A percentile compares a stretch with the other conserved stretches of the same genome.
Evolutionary conservation across 2,888 invertebrate species (phyloP).

Genomic region (Drosophila kanekoi): DNA sequence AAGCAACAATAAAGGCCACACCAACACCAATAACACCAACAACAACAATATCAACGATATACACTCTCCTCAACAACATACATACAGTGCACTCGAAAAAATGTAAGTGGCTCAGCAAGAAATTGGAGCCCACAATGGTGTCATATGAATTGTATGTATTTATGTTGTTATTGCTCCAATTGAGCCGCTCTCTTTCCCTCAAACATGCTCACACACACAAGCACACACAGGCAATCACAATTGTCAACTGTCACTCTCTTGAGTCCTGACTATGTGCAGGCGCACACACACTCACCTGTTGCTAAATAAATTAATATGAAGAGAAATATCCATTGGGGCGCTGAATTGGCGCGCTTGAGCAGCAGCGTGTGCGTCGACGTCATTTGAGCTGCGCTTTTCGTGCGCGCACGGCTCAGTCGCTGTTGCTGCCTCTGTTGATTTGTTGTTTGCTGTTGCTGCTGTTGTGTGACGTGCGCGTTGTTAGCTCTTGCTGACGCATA

Average conservation of each 20-base stretch:
- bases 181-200: slow-evolving; percentile 34
- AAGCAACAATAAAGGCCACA: slow-evolving; percentile 22
- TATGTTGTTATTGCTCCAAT: slow-evolving; percentile 25
- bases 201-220: slow-evolving; percentile 20
- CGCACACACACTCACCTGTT: slow-evolving; percentile 75
- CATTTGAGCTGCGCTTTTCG: slow-evolving; percentile 75
- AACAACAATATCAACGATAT: slow-evolving; percentile 25
- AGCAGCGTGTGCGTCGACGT: slow-evolving; percentile 50
- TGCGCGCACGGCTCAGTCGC: slow-evolving; percentile 70
- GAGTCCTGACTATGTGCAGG: slow-evolving; percentile 26
- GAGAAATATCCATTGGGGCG: slow-evolving; percentile 80
- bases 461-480: slow-evolving; percentile 54
- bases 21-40: slow-evolving; percentile 23
- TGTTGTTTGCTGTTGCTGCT: slow-evolving; percentile 52
- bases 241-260: slow-evolving; percentile 42
- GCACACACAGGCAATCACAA: slow-evolving; percentile 8
- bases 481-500: slow-evolving; percentile 71
- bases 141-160: slow-evolving; percentile 21
- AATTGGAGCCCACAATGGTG: slow-evolving; percentile 47
- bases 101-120: slow-evolving; percentile 51
- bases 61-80: slow-evolving; percentile 3
- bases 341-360: slow-evolving; percentile 68
- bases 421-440: slow-evolving; percentile 52
- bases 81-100: slow-evolving; percentile 29
- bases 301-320: slow-evolving; percentile 80